Percentiles rank a stretch among this genome's conserved stretches.
phyloP scores from a whole-genome alignment of 2,888 invertebrate species.

The Matsumyia berberina region DNA sequence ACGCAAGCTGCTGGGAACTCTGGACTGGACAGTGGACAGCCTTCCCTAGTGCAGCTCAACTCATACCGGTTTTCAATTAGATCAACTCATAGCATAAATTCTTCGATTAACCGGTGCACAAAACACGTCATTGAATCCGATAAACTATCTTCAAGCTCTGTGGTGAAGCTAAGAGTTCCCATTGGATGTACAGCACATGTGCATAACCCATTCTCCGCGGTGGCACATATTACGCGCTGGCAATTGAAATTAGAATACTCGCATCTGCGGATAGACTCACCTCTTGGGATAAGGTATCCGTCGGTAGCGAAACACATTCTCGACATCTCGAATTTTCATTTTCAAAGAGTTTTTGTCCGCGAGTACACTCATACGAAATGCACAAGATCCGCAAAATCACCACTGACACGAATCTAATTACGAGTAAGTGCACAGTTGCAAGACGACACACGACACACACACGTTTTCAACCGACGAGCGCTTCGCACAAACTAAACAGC shows the following conservation, averaged over 20 bases:
- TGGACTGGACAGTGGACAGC: slow-evolving; percentile 6
- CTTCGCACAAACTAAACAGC: slow-evolving; percentile 32
- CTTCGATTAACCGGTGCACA: slow-evolving; percentile 67
- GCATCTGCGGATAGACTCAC: slow-evolving; percentile 79
- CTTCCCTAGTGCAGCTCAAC: slow-evolving; percentile 47
- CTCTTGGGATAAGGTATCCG: slow-evolving; percentile 84
- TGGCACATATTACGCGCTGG: slow-evolving; percentile 35
- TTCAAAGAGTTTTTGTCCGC: slow-evolving; percentile 79
- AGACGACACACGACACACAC: slow-evolving; percentile 31
- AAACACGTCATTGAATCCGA: slow-evolving; percentile 52
- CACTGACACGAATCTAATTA: slow-evolving; percentile 53
- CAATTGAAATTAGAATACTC: slow-evolving; percentile 19
- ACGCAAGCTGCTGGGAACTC: slow-evolving; percentile 24
- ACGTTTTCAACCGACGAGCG: slow-evolving; percentile 26
- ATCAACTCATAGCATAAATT: slow-evolving; percentile 66
- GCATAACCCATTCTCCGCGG: slow-evolving; percentile 5
- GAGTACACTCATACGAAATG: slow-evolving; percentile 76
- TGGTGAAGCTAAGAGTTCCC: slow-evolving; percentile 1
- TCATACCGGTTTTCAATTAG: slow-evolving; percentile 79
- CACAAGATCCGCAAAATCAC: slow-evolving; percentile 48
- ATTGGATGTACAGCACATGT: not conserved
- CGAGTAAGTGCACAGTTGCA: slow-evolving; percentile 13
- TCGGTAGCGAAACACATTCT: slow-evolving; percentile 83
- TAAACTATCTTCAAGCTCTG: slow-evolving; percentile 29
- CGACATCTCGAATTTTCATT: slow-evolving; percentile 83